These are phyloP conservation scores for Porites evermanni DNA, from an alignment of 92 coral and sea anemone species.

Conservation along the genomic window DNA sequence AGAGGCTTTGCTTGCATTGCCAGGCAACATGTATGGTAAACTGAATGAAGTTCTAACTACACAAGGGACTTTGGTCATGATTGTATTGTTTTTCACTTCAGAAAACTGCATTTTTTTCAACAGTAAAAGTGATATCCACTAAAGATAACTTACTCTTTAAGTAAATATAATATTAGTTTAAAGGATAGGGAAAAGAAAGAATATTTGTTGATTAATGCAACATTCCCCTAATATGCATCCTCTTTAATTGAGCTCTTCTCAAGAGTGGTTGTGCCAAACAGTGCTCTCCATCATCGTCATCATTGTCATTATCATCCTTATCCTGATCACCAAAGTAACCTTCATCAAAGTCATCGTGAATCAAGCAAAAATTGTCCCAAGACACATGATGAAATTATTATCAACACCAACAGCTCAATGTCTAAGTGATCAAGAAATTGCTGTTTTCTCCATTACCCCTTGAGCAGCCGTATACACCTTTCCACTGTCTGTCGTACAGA, in stretches of 20 bases:
- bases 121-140: too few relatives aligned
- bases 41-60: too few relatives aligned
- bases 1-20: too few relatives aligned
- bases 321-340: constrained; percentile 18
- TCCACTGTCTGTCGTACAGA: constrained; percentile 34
- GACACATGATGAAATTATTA: constrained; percentile 26
- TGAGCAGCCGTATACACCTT: constrained; percentile 16
- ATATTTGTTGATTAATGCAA: background rate
- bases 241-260: constrained; percentile 28
- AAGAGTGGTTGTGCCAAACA: background rate
- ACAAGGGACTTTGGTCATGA: too few relatives aligned
- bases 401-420: constrained; percentile 11
- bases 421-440: constrained; percentile 31
- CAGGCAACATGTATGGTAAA: too few relatives aligned
- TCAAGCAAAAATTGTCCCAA: constrained; percentile 15
- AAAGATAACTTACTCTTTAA: too few relatives aligned
- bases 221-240: constrained; percentile 24
- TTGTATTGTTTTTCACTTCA: too few relatives aligned
- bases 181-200: too few relatives aligned
- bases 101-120: too few relatives aligned
- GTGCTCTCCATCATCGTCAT: background rate
- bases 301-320: background rate
- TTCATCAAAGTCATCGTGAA: constrained; percentile 18
- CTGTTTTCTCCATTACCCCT: constrained; percentile 25
- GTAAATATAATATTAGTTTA: too few relatives aligned